Percentiles rank a stretch among this genome's conserved stretches.
These are phyloP conservation scores for Orbicella faveolata DNA, from an alignment of 64 coral and sea anemone species.

Conservation along the genomic window DNA sequence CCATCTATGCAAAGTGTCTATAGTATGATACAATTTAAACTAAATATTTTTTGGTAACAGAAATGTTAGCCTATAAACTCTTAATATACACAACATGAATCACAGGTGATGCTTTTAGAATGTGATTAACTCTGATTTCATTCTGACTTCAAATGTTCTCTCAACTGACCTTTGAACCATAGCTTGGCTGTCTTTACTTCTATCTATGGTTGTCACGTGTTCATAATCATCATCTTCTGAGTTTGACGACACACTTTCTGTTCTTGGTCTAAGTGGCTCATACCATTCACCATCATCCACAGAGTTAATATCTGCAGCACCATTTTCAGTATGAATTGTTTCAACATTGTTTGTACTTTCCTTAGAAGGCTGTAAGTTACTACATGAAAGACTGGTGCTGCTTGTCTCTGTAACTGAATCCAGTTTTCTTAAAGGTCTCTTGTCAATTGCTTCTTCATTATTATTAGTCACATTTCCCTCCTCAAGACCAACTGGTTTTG, in stretches of 20 bases:
- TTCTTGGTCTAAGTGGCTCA: background rate
- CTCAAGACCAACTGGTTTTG: background rate
- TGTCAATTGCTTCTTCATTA: background rate
- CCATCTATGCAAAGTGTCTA: too few relatives aligned
- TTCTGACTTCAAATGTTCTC: background rate
- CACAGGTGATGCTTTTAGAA: too few relatives aligned
- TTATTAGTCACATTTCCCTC: background rate
- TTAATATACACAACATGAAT: too few relatives aligned
- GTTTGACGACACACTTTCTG: background rate
- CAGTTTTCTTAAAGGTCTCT: background rate
- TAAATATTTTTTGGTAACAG: too few relatives aligned
- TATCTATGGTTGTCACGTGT: background rate
- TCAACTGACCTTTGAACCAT: background rate
- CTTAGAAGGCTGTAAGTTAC: background rate
- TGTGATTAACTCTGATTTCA: too few relatives aligned
- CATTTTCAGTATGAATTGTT: background rate
- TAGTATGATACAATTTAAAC: too few relatives aligned
- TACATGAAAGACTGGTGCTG: background rate
- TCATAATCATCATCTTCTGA: background rate
- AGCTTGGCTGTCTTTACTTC: background rate
- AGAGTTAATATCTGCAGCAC: background rate
- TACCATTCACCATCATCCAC: slow-evolving; percentile 8
- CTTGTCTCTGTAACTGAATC: background rate
- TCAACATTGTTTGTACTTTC: background rate
- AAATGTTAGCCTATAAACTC: too few relatives aligned